Evolutionary conservation across 2,797 vertebrate species (phyloP).

Genomic region (Enteromius radiatus): DNA sequence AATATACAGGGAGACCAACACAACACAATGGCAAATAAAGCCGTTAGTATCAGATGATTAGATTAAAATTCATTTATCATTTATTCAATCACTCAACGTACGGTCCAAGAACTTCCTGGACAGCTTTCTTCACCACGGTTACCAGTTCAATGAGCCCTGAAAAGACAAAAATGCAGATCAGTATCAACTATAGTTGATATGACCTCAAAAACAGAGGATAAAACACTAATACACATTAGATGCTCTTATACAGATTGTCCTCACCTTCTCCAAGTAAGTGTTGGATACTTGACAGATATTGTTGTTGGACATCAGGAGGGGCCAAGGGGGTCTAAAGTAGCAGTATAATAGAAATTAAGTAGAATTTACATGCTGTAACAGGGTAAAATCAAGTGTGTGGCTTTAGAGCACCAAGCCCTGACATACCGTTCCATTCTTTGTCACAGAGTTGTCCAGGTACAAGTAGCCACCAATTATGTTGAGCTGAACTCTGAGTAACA

Average conservation of each 20-base stretch:
- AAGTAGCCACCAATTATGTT: slow-evolving; percentile 98
- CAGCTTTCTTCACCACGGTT: slow-evolving; percentile 90
- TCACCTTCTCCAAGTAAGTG: slow-evolving; percentile 95
- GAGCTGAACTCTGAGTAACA: slow-evolving; percentile 91
- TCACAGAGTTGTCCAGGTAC: slow-evolving; percentile 92
- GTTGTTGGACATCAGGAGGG: slow-evolving; percentile 95
- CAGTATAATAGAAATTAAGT: neutral
- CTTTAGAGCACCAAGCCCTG: neutral
- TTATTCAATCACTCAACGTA: slow-evolving; percentile 65
- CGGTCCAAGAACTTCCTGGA: slow-evolving; percentile 88
- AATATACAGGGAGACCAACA: neutral
- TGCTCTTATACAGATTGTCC: neutral
- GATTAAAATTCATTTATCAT: slow-evolving; percentile 1
- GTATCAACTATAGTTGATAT: neutral
- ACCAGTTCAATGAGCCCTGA: slow-evolving; percentile 90
- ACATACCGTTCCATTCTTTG: slow-evolving; percentile 84
- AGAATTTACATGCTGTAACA: neutral
- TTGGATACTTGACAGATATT: slow-evolving; percentile 97
- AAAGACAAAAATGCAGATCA: slow-evolving; percentile 16
- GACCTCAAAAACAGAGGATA: neutral
- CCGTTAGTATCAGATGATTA: neutral
- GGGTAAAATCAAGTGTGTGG: neutral
- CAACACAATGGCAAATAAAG: neutral
- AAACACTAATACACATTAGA: neutral
- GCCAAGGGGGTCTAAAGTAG: slow-evolving; percentile 81